Percentiles rank a stretch among this genome's conserved stretches.
phyloP scores from a whole-genome alignment of 1,140 invertebrate genomes.

The Procambarus virginalis region DNA sequence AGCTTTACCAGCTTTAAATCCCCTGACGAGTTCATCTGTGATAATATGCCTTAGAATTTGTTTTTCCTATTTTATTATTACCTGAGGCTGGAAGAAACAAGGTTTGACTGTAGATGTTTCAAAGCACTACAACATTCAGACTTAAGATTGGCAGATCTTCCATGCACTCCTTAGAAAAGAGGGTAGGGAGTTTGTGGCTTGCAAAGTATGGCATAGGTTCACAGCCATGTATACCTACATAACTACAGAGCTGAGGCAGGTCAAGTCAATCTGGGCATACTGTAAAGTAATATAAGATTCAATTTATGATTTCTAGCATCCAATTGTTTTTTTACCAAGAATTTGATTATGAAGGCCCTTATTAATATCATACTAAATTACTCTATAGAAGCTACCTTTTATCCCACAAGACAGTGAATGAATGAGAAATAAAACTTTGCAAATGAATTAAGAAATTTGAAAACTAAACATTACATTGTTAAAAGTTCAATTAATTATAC shows the following conservation, averaged over 20 bases:
- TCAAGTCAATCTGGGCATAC: constrained; percentile 22
- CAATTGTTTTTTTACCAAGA: too few relatives aligned
- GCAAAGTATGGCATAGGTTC: constrained; percentile 43
- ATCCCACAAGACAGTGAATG: too few relatives aligned
- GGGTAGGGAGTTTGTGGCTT: constrained; percentile 41
- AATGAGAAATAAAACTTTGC: background rate
- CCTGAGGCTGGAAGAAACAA: constrained; percentile 57
- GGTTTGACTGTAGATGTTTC: constrained; percentile 46
- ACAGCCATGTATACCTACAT: constrained; percentile 41
- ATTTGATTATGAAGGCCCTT: too few relatives aligned
- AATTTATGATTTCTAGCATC: background rate
- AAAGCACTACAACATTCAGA: constrained; percentile 45
- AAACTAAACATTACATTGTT: background rate
- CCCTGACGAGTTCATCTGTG: background rate
- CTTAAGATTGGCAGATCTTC: constrained; percentile 35
- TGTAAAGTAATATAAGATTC: constrained; percentile 6
- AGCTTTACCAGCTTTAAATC: background rate
- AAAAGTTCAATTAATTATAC: background rate
- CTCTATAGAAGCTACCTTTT: too few relatives aligned
- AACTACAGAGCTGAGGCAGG: constrained; percentile 35
- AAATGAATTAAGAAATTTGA: background rate
- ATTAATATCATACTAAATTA: too few relatives aligned
- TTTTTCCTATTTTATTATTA: constrained; percentile 20
- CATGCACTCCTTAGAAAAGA: constrained; percentile 37
- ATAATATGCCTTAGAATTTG: constrained; percentile 6